These are phyloP conservation scores for Gopherus flavomarginatus DNA, from an alignment of 2,113 vertebrate species.

Conservation along the genomic window DNA sequence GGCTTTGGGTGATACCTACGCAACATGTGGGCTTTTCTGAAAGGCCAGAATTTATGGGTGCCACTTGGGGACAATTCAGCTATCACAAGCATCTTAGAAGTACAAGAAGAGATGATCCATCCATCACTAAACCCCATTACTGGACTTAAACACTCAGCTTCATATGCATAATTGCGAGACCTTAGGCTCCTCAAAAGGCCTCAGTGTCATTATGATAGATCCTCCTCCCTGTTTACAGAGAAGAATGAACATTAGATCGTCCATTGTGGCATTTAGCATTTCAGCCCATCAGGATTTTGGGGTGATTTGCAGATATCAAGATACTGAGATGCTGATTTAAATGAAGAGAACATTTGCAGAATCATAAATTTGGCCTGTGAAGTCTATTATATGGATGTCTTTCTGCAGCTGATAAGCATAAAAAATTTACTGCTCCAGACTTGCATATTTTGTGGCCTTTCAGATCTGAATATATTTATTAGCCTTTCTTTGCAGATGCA, in stretches of 20 bases:
- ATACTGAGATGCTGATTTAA: slow-evolving; percentile 70
- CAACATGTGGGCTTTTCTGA: slow-evolving; percentile 73
- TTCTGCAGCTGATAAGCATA: slow-evolving; percentile 57
- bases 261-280: slow-evolving; percentile 69
- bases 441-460: slow-evolving; percentile 52
- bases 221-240: slow-evolving; percentile 74
- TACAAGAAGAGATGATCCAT: slow-evolving; percentile 68
- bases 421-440: slow-evolving; percentile 57
- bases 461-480: slow-evolving; percentile 23
- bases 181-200: slow-evolving; percentile 68
- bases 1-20: slow-evolving; percentile 76
- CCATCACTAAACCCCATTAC: slow-evolving; percentile 63
- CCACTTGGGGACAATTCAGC: slow-evolving; percentile 75
- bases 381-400: slow-evolving; percentile 57
- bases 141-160: slow-evolving; percentile 67
- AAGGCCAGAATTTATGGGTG: slow-evolving; percentile 79
- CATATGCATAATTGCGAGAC: slow-evolving; percentile 69
- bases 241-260: slow-evolving; percentile 65
- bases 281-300: slow-evolving; percentile 66
- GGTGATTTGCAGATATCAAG: slow-evolving; percentile 73
- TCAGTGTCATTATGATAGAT: slow-evolving; percentile 75
- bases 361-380: slow-evolving; percentile 71
- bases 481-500: slow-evolving; percentile 32
- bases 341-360: slow-evolving; percentile 64
- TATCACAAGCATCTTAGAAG: slow-evolving; percentile 68